A percentile compares a stretch with the other conserved stretches of the same genome.
phyloP scores from a whole-genome alignment of 2,888 invertebrate species.

The Steinernema scapterisci region DNA sequence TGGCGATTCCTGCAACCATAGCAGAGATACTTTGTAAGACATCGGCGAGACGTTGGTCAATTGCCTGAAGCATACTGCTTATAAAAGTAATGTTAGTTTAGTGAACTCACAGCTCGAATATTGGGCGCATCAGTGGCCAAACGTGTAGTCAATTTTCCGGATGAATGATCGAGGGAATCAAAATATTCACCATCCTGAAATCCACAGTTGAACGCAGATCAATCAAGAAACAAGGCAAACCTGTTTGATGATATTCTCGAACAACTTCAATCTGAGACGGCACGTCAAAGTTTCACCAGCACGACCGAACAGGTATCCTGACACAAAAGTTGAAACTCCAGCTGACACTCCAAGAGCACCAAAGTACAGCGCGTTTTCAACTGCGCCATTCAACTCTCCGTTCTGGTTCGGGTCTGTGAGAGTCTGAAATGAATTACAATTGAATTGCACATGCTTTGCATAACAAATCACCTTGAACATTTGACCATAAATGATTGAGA shows the following conservation, averaged over 20 bases:
- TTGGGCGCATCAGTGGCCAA: conserved; percentile 70
- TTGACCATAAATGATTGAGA: conserved; percentile 40
- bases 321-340: conserved; percentile 38
- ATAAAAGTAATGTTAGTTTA: not conserved
- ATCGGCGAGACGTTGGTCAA: conserved; percentile 60
- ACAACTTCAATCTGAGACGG: conserved; percentile 66
- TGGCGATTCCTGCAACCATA: conserved; percentile 52
- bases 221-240: not conserved
- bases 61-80: conserved; percentile 43
- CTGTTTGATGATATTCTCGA: conserved; percentile 68
- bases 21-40: conserved; percentile 54
- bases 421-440: conserved; percentile 7
- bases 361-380: conserved; percentile 35
- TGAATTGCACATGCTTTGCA: not conserved
- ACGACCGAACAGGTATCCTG: conserved; percentile 50
- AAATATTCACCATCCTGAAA: conserved; percentile 69
- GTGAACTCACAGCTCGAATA: conserved; percentile 68
- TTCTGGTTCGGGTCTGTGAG: conserved; percentile 1
- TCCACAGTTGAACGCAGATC: too few species aligned
- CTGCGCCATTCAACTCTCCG: conserved; percentile 24
- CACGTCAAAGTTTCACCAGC: conserved; percentile 56
- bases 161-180: conserved; percentile 68
- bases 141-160: conserved; percentile 68
- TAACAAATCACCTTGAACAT: conserved; percentile 36
- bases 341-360: conserved; percentile 31